Conservation (phyloP, 2,797 vertebrate genomes). For the Erithacus rubecula region DNA sequence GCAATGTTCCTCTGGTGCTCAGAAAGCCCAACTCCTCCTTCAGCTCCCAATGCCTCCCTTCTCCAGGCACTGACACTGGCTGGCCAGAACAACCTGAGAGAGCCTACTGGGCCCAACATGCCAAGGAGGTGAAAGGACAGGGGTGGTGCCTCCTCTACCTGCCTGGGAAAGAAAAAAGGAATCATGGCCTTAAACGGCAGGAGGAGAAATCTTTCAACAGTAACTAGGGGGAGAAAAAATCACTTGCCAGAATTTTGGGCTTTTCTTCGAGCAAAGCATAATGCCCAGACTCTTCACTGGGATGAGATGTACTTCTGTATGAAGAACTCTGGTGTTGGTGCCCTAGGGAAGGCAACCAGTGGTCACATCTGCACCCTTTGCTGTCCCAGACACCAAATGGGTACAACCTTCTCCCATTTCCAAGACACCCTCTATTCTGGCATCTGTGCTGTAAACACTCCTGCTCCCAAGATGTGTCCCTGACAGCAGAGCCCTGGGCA, state of each 20-base stretch:
- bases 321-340: not conserved
- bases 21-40: not conserved
- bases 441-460: not conserved
- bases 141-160: not conserved
- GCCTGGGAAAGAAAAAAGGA: not conserved
- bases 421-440: not conserved
- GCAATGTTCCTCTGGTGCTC: not conserved
- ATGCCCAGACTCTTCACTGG: not conserved
- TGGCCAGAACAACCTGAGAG: not conserved
- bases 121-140: not conserved
- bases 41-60: not conserved
- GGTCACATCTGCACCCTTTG: not conserved
- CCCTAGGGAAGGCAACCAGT: not conserved
- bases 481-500: not conserved
- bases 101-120: rapidly evolving
- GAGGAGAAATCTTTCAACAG: not conserved
- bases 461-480: not conserved
- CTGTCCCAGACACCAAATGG: not conserved
- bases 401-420: not conserved
- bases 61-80: not conserved
- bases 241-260: not conserved
- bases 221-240: not conserved
- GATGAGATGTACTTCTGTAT: not conserved
- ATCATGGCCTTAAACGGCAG: not conserved
- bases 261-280: not conserved